Base-by-base conservation (phyloP, 2,113 vertebrate species). In the Pipa parva region DNA sequence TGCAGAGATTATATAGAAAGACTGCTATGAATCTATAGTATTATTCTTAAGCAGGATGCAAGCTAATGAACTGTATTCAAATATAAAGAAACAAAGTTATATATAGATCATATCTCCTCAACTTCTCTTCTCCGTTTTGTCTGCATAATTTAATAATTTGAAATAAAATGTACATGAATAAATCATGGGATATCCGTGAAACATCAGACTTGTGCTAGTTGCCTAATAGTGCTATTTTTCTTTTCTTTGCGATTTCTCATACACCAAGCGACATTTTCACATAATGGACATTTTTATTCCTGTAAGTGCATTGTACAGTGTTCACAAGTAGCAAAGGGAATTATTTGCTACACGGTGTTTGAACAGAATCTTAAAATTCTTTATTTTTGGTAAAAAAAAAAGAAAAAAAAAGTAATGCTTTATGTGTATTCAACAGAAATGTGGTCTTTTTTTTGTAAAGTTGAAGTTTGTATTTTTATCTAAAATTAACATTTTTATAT, bases 381-480 rank as follows among this genome's bases (percentile, higher is more conserved):
- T 94, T 95, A 94, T 95, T 94, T 94, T 94, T 91, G 91, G 92
- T 94, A 93, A 92, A 70, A 70, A 65, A 64, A 63, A 45, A 61
- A 63, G 10, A n/a, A 64, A 39, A 64, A 39, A 85, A 90, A 84
- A 90, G 92, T 91, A 89, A n/a, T 85, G 86, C 90, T 91, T 92
- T 81, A 89, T 80, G 79, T 93, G 90, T 93, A 92, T 89, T 85
- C 87, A 85, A 91, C 82, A 85, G 81, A 91, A 87, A 85, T 83
- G 88, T 88, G 87, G 91, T 80, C 64, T 67, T 71, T 71, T 63
- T 78, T 89, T 88, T 89, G 81, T 92, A 91, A 89, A 89, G 84
- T 85, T 92, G 88, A 86, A 85, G 85, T 80, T 85, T 89, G 86
- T 91, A 88, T 93, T 92, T 92, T 87, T 87, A 88, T 90, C 88